phyloP scores from a whole-genome alignment of 2,797 vertebrate species.

The Phoebastria nigripes region DNA sequence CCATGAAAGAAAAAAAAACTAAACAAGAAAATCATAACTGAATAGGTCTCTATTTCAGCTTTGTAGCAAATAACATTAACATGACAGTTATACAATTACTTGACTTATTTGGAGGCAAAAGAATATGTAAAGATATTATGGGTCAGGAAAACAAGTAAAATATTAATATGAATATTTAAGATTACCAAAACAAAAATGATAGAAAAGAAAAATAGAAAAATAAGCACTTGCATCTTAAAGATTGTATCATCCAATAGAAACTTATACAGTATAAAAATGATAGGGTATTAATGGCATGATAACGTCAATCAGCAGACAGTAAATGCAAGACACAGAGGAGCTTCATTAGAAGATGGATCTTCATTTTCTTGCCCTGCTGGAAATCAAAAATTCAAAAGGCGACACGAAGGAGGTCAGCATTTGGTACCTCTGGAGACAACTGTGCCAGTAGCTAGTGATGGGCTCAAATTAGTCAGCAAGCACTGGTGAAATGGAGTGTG shows the following conservation, averaged over 20 bases:
- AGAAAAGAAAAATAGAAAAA: background rate
- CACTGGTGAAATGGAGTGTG: background rate
- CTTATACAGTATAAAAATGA: background rate
- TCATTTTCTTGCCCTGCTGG: background rate
- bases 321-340: background rate
- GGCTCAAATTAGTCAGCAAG: conserved; percentile 46
- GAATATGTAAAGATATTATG: background rate
- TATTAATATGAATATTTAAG: background rate
- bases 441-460: background rate
- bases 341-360: background rate
- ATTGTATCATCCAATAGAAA: background rate
- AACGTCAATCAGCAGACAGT: background rate
- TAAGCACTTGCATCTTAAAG: background rate
- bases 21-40: background rate
- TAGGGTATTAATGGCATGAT: background rate
- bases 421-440: background rate
- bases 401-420: background rate
- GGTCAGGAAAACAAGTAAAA: background rate
- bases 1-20: background rate
- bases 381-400: background rate
- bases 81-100: background rate
- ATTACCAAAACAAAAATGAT: background rate
- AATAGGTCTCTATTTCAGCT: background rate
- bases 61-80: background rate
- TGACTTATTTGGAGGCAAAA: background rate